Conservation (phyloP, 2,797 vertebrate genomes). For the Pelobates cultripes region DNA sequence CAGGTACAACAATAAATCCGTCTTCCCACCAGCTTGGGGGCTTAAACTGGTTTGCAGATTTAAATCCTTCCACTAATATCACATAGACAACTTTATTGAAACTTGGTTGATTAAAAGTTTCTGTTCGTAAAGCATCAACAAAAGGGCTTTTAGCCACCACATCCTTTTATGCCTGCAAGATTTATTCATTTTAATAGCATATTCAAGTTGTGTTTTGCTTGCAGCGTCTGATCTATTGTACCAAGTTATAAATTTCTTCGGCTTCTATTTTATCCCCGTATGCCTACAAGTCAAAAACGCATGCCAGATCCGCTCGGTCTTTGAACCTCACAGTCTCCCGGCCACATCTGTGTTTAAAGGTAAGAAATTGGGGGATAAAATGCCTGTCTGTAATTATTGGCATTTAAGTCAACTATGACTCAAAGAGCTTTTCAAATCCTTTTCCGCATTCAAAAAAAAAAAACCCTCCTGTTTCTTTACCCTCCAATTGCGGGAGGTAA, state of each 20-base stretch:
- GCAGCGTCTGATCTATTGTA: conserved; percentile 5
- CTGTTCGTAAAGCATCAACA: not conserved
- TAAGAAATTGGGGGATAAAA: not conserved
- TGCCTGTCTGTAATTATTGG: not conserved
- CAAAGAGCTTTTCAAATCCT: no score
- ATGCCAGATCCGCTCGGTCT: conserved; percentile 9
- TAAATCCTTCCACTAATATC: not conserved
- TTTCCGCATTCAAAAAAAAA: no score
- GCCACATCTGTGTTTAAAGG: not conserved
- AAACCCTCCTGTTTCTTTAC: no score
- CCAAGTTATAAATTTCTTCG: conserved; percentile 7
- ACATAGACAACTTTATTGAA: not conserved
- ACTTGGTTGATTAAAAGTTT: not conserved
- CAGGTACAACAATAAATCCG: not conserved
- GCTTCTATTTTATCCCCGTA: not conserved
- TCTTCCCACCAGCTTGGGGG: conserved; percentile 14
- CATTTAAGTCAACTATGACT: not conserved
- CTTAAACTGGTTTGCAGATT: not conserved
- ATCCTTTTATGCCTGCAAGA: not conserved
- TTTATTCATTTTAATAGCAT: conserved; percentile 1
- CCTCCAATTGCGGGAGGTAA: no score
- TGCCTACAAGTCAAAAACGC: not conserved
- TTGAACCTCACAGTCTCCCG: not conserved
- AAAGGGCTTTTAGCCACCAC: not conserved
- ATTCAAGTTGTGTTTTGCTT: not conserved